Evolutionary conservation across 2,113 vertebrate genomes (phyloP).

Genomic region (Willisornis vidua): DNA sequence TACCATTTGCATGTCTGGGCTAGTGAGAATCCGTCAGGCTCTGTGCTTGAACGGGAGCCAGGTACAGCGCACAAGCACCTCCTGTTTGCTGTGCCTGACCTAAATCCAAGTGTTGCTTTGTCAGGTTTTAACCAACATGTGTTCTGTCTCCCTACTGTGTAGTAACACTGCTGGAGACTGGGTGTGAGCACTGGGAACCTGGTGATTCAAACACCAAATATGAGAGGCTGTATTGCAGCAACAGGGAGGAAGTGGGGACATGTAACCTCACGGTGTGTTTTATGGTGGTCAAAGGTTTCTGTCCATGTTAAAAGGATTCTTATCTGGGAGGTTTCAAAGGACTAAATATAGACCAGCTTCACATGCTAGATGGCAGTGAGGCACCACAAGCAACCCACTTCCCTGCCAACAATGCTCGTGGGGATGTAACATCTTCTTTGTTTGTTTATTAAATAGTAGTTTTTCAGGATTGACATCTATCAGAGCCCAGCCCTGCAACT

Average conservation of each 20-base stretch:
- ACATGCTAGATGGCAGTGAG: not conserved
- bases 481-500: not conserved
- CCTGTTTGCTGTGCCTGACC: conserved; percentile 59
- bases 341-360: not conserved
- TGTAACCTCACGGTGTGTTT: not conserved
- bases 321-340: not conserved
- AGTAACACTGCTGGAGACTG: not conserved
- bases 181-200: conserved; percentile 24
- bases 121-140: conserved; percentile 16
- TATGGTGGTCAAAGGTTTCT: conserved; percentile 21
- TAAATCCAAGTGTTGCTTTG: conserved; percentile 53
- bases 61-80: not conserved
- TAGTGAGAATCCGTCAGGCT: conserved; percentile 34
- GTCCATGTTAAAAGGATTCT: not conserved
- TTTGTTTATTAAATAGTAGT: not conserved
- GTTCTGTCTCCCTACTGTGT: not conserved
- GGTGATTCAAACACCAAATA: conserved; percentile 35
- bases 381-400: not conserved
- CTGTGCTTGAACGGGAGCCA: conserved; percentile 30
- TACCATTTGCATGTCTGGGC: conserved; percentile 15
- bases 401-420: not conserved
- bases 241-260: not conserved
- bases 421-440: not conserved
- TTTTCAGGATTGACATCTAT: not conserved
- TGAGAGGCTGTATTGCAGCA: not conserved